A percentile compares a stretch with the other conserved stretches of the same genome.
These are phyloP conservation scores for Redunca redunca DNA, from an alignment of 2,113 vertebrate species.

Conservation along the genomic window DNA sequence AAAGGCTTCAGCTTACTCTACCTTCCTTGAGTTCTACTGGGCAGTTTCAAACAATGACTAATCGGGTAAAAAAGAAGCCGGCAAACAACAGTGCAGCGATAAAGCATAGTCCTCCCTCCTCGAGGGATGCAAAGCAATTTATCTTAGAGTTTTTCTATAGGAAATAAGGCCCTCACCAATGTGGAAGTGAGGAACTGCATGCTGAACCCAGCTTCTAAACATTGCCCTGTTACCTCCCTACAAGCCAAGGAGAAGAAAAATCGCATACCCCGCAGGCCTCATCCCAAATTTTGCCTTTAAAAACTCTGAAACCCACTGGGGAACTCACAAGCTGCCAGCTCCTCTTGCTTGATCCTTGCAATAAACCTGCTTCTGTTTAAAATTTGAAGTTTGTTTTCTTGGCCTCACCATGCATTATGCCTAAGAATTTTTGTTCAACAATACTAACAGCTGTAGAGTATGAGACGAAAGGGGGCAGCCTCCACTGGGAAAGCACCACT, in stretches of 20 bases:
- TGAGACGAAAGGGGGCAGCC: rapidly evolving
- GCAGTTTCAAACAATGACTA: background rate
- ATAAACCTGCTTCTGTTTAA: background rate
- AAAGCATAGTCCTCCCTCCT: background rate
- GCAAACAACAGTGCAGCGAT: background rate
- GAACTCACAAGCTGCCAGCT: background rate
- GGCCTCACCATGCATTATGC: background rate
- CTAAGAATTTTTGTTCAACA: background rate
- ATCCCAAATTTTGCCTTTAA: background rate
- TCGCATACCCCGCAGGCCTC: rapidly evolving
- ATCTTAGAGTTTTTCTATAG: background rate
- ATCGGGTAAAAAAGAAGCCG: background rate
- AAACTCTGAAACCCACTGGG: background rate
- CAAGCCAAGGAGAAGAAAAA: background rate
- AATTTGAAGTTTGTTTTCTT: background rate
- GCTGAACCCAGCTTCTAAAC: background rate
- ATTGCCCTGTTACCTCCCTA: background rate
- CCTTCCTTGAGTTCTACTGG: background rate
- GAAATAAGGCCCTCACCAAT: background rate
- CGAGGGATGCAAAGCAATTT: background rate
- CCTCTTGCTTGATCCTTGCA: background rate
- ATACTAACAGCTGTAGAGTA: background rate
- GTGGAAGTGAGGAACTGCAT: background rate
- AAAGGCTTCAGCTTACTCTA: background rate
- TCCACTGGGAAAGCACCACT: background rate